phyloP scores from a whole-genome alignment of 2,113 vertebrate genomes.

The Callipepla squamata region DNA sequence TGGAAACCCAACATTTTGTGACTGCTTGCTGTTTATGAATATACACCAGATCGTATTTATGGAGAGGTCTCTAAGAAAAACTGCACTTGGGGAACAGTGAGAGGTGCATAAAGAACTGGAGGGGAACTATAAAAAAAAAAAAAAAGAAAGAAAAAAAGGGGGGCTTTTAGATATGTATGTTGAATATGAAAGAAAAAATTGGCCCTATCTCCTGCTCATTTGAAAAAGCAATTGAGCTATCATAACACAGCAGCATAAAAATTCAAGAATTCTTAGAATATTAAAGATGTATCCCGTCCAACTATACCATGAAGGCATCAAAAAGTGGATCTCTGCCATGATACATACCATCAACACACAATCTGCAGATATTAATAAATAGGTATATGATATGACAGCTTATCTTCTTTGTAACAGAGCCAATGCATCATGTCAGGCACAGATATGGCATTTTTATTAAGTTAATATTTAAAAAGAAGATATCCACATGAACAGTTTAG shows the following conservation, averaged over 20 bases:
- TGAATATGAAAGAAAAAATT: neutral
- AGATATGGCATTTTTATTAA: neutral
- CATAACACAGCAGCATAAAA: neutral
- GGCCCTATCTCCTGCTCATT: neutral
- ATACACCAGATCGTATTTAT: neutral
- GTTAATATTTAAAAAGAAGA: slow-evolving; percentile 58
- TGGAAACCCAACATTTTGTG: neutral
- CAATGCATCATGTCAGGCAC: slow-evolving; percentile 47
- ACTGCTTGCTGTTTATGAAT: neutral
- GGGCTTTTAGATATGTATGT: neutral
- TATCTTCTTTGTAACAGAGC: slow-evolving; percentile 23
- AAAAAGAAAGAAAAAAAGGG: neutral
- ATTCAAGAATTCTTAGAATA: neutral
- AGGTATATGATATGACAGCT: neutral
- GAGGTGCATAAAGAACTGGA: neutral
- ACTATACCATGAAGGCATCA: neutral
- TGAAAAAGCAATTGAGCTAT: neutral
- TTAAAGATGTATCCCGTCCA: neutral
- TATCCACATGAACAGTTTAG: neutral
- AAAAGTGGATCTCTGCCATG: neutral
- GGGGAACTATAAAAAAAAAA: neutral
- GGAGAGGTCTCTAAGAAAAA: neutral
- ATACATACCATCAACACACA: neutral
- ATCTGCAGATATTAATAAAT: slow-evolving; percentile 1
- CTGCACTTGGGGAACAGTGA: neutral